Evolutionary conservation across 2,797 vertebrate genomes (phyloP), one percentile per base, ranked within the genome.

Genomic region (Acanthurus leucopareius): DNA sequence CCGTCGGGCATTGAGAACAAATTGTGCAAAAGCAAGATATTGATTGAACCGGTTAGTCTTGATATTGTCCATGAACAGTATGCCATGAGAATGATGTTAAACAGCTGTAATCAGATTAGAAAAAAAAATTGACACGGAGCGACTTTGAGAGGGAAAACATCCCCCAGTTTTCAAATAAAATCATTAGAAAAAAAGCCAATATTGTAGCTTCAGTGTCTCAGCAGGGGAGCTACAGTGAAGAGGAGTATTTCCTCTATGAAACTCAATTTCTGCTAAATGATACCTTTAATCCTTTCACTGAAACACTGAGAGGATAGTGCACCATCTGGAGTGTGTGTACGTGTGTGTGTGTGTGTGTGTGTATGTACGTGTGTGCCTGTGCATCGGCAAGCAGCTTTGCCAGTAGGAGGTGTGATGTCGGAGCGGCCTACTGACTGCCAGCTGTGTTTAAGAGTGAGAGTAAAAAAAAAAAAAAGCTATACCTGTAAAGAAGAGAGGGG

Each of bases 361-460:
- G n/a, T n/a, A n/a, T n/a, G n/a, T n/a, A n/a, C n/a, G 63, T 42
- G 76, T 20, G 57, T n/a, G 69, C n/a, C 44, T 54, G 70, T 54
- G 62, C 38, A 13, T 68, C 7, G 17, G 47, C 62, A 14, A 86
- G 81, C 88, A 89, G 90, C 86, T 91, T 90, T 85, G 75, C 44
- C 47, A 25, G 88, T 89, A 56, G 74, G 86, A 87, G 88, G 89
- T 91, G 88, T 83, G 87, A 91, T 90, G 84, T 90, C 59, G 65
- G 57, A 74, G 83, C 61, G 53, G 86, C 81, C 81, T 77, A 60
- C 79, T 63, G 83, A 84, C 84, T 85, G 62, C 90, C 92, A 90
- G 90, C 84, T 92, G 92, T 86, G 89, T 80, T 78, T 67, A 79
- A 85, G 86, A 87, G 77, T 70, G 80, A 84, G 69, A 83, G 83